Conservation (phyloP, 1,140 invertebrate species). For the Hypothenemus hampei region DNA sequence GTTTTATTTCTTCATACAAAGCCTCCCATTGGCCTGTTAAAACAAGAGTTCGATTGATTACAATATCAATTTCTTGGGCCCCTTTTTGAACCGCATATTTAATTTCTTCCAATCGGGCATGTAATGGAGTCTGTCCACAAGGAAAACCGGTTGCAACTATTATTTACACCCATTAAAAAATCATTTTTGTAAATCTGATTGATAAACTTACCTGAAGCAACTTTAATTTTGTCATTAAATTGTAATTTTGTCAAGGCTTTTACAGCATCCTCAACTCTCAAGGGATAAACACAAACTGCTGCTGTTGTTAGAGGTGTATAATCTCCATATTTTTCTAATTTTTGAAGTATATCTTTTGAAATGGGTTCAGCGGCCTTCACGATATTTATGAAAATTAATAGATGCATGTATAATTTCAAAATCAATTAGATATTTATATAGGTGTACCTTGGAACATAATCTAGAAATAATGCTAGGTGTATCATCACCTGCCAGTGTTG, state of each 20-base stretch:
- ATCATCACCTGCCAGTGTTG: constrained; percentile 87
- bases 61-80: constrained; percentile 94
- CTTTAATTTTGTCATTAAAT: constrained; percentile 54
- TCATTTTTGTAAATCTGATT: not conserved
- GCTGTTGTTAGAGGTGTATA: constrained; percentile 54
- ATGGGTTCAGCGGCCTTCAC: constrained; percentile 60
- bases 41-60: constrained; percentile 85
- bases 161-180: constrained; percentile 32
- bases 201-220: constrained; percentile 69
- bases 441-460: constrained; percentile 71
- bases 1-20: constrained; percentile 74
- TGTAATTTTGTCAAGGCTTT: constrained; percentile 56
- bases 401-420: not conserved
- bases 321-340: constrained; percentile 36
- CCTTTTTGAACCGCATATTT: constrained; percentile 71
- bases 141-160: constrained; percentile 96
- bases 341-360: constrained; percentile 37
- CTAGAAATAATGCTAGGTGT: constrained; percentile 72
- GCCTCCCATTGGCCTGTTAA: constrained; percentile 77
- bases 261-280: constrained; percentile 68
- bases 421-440: not conserved
- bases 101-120: constrained; percentile 82
- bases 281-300: constrained; percentile 94
- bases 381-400: not conserved
- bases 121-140: constrained; percentile 66